These are phyloP conservation scores for Heterocephalus glaber DNA, from an alignment of 2,113 vertebrate species.

Conservation along the genomic window DNA sequence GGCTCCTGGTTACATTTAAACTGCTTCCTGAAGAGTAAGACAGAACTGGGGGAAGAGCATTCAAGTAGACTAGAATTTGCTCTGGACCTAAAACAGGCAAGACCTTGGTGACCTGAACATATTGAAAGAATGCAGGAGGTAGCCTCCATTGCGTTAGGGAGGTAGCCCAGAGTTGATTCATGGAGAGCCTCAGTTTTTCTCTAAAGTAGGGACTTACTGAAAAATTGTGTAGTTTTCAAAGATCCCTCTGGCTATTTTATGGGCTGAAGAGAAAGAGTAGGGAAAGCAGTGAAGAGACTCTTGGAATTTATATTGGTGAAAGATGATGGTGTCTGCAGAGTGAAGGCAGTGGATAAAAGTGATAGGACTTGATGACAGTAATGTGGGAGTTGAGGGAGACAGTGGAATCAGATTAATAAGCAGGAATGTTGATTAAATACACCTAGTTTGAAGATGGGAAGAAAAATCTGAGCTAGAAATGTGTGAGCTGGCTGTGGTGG, in stretches of 20 bases:
- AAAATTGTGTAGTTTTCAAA: neutral
- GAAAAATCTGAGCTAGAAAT: neutral
- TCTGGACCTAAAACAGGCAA: neutral
- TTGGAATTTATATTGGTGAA: neutral
- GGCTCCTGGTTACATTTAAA: constrained; percentile 43
- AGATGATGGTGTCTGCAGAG: neutral
- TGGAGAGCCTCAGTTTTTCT: constrained; percentile 3
- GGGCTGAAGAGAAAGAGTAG: neutral
- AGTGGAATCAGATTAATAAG: neutral
- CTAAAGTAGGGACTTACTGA: neutral
- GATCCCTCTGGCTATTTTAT: neutral
- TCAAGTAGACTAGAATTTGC: constrained; percentile 46
- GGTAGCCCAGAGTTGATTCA: neutral
- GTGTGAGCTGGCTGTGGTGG: neutral
- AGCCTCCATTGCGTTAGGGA: neutral
- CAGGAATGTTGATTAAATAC: neutral
- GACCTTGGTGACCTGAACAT: constrained; percentile 7
- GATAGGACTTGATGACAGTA: neutral
- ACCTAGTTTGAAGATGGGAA: neutral
- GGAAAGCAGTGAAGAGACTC: neutral
- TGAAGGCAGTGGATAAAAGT: neutral
- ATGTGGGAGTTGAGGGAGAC: neutral
- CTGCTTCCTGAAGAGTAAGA: neutral
- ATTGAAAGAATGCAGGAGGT: neutral
- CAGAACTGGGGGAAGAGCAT: neutral